Evolutionary conservation across 2,888 invertebrate species (phyloP), one percentile per base, ranked within the genome.

Genomic region (Aromia moschata): DNA sequence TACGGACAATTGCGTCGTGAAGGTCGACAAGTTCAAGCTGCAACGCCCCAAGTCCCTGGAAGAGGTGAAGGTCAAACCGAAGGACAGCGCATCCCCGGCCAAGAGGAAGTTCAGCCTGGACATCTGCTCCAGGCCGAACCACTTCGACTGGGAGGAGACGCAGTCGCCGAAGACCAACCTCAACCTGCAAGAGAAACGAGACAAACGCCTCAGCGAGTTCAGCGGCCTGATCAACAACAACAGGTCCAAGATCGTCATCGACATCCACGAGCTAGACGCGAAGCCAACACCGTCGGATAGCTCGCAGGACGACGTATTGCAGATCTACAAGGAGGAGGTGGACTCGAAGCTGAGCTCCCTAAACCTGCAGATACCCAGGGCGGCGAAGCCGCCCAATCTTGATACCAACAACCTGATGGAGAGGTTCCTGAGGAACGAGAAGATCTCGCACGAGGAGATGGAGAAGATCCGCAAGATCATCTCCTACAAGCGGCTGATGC

Each of bases 321-420:
- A 74, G 56, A 68, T 66, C 43, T 75, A 75, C 64, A 75, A 74
- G 61, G 73, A 74, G 14, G 71, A 70, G 60, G 73, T 77, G 4
- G 74, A 77, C 55, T 72, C 70, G 1, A 74, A 77, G 53, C 60
- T 77, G 33, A 75, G 70, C 59, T 71, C 72, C 3, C 61, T 77
- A n/a, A 74, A 71, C 45, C 67, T 77, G 10, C 68, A 74, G 58
- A 76, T 77, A 40, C 75, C 75, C 2, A 70, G 67, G 55, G 16
- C 60, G 25, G 57, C 52, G 3, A 69, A 70, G 58, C 40, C 60
- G 1, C 38, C 58, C 1, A 12, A 51, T 11, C 11, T 41, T 1
- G 68, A 71, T 40, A 67, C 61, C 18, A 59, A 61, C 44, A 44
- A 37, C 18, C 47, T 74, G 54, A 69, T 75, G 57, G 60, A 67